These are phyloP conservation scores for Epinotia nisella DNA, from an alignment of 2,888 invertebrate genomes.

Conservation along the genomic window DNA sequence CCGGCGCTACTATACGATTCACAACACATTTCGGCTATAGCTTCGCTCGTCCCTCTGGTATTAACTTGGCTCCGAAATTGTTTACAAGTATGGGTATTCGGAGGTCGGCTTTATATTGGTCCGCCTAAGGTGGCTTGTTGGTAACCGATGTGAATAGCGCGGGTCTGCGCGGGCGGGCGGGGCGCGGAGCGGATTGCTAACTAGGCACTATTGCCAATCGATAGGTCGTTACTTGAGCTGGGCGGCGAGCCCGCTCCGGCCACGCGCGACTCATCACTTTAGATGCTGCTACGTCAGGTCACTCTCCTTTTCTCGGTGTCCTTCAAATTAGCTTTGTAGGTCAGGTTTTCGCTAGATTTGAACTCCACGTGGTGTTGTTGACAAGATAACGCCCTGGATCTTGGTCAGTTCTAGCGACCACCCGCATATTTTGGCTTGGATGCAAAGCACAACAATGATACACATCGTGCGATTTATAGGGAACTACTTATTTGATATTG, in stretches of 20 bases:
- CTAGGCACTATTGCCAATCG: constrained; percentile 84
- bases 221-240: constrained; percentile 81
- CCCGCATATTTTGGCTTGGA: constrained; percentile 52
- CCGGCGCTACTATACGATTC: constrained; percentile 42
- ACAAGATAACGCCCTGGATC: constrained; percentile 56
- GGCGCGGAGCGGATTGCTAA: constrained; percentile 71
- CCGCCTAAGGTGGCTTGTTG: not conserved
- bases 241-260: constrained; percentile 69
- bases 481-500: not conserved
- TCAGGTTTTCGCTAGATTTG: constrained; percentile 78
- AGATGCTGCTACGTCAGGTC: constrained; percentile 83
- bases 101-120: not conserved
- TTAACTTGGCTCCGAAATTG: not conserved
- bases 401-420: constrained; percentile 48
- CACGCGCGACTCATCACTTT: constrained; percentile 83
- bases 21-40: not conserved
- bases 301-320: constrained; percentile 85
- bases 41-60: not conserved
- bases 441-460: not conserved
- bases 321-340: constrained; percentile 85
- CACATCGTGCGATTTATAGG: not conserved
- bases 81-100: not conserved
- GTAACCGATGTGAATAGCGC: not conserved
- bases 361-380: constrained; percentile 81
- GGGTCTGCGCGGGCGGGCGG: constrained; percentile 50